Conservation (phyloP, 2,888 invertebrate species). For the Pseudococcus viburni region DNA sequence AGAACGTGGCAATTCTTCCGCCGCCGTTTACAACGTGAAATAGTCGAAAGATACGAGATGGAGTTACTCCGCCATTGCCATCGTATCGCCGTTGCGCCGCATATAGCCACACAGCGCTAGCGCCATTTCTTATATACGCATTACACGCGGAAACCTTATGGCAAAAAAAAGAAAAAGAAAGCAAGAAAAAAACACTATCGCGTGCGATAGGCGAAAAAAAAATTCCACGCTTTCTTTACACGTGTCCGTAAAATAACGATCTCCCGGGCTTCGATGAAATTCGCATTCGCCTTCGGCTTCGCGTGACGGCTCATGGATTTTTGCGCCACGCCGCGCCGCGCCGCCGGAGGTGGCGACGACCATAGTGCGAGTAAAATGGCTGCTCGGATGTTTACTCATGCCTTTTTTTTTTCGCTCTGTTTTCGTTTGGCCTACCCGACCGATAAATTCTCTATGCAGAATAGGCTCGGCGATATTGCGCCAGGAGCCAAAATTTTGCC, state of each 20-base stretch:
- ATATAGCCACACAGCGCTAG: neutral
- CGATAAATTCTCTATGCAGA: neutral
- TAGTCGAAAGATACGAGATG: slow-evolving; percentile 16
- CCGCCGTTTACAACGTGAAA: neutral
- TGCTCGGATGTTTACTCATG: neutral
- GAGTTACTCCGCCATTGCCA: slow-evolving; percentile 34
- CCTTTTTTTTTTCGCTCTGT: neutral
- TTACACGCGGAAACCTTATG: slow-evolving; percentile 10
- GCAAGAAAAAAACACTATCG: neutral
- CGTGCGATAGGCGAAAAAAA: slow-evolving; percentile 11
- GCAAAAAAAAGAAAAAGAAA: neutral
- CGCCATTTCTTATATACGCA: slow-evolving; percentile 6
- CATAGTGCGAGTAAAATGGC: neutral
- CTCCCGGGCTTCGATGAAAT: slow-evolving; percentile 12
- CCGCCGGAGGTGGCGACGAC: slow-evolving; percentile 29
- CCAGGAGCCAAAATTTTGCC: neutral
- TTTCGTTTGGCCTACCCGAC: neutral
- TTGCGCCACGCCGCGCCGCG: slow-evolving; percentile 12
- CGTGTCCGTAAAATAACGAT: slow-evolving; percentile 46
- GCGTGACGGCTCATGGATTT: slow-evolving; percentile 19
- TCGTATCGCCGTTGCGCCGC: neutral
- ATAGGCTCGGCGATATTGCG: neutral
- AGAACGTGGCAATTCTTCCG: slow-evolving; percentile 47
- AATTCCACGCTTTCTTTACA: slow-evolving; percentile 18
- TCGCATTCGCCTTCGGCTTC: slow-evolving; percentile 2